Base-by-base conservation (phyloP, 1,140 invertebrate genomes). In the Dryas iulia region DNA sequence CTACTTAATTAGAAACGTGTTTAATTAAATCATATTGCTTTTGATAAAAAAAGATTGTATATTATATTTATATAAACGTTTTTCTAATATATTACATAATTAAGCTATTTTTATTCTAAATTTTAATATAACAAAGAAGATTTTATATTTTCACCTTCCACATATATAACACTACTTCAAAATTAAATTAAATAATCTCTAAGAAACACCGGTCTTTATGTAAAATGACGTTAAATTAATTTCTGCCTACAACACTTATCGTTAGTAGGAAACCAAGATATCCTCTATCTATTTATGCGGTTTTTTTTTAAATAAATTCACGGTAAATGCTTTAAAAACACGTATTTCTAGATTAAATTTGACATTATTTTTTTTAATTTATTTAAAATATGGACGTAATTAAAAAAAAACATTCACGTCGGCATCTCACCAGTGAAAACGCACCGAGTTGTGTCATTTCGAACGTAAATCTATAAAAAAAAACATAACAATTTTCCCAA, bases 401-500 rank as follows among this genome's bases (percentile, higher is more conserved):
- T 59, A 53, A 69, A 69, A 23, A 64, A 53, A 33, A 60, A 70
- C 62, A 59, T 26, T 69, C 64, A 60, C 53, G 53, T 66, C 65
- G 39, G n/a, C 53, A 26, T 56, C 53, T 56, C 53, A 57, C 57
- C 53, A 47, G 39, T 47, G 3, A 25, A 54, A 56, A 25, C 21
- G 21, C 53, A 56, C 70, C 74, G 71, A 81, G 74, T 75, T 71
- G 78, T 76, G 72, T 59, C 3, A 8, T 21, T 21, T 47, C 1
- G 2, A 21, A 47, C 18, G 7, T 14, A 47, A 39, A 8, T 7
- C 39, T 47, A 18, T 18, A 21, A 21, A 21, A 47, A 47, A 47
- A n/a, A 28, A 28, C 26, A 3, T n/a, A 21, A 47, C n/a, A n/a
- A 18, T 39, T 58, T 64, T 39, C 78, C 78, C 77, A 79, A 73